Evolutionary conservation across 2,113 vertebrate species (phyloP).

Genomic region (Oryzias celebensis): DNA sequence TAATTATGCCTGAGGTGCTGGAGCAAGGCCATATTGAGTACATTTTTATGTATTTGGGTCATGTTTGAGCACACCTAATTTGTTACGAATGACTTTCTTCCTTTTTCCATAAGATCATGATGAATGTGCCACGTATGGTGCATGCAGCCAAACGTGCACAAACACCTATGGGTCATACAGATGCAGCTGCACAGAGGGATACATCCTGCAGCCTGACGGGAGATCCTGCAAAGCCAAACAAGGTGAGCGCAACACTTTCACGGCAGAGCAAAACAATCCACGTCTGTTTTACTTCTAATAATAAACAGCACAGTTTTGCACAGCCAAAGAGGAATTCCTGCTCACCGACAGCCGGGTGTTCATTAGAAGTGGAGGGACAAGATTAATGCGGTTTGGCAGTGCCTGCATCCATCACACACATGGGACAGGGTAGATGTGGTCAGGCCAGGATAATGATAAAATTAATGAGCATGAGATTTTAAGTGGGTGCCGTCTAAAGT

Average conservation of each 20-base stretch:
- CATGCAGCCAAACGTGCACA: conserved; percentile 90
- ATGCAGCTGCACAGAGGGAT: conserved; percentile 93
- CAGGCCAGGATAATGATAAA: conserved; percentile 71
- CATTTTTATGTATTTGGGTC: conserved; percentile 81
- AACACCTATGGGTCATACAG: conserved; percentile 91
- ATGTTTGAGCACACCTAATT: conserved; percentile 79
- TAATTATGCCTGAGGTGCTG: conserved; percentile 65
- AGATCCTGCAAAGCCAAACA: conserved; percentile 91
- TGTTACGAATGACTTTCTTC: conserved; percentile 74
- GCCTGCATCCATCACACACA: conserved; percentile 68
- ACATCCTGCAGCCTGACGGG: conserved; percentile 86
- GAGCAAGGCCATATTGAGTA: conserved; percentile 68
- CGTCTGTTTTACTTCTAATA: conserved; percentile 53
- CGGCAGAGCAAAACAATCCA: conserved; percentile 45
- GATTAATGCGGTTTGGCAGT: conserved; percentile 64
- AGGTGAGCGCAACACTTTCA: conserved; percentile 79
- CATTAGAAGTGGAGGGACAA: conserved; percentile 31
- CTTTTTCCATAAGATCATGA: conserved; percentile 85
- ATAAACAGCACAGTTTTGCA: conserved; percentile 41
- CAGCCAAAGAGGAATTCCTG: conserved; percentile 27
- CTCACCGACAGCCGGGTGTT: conserved; percentile 34
- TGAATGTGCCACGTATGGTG: conserved; percentile 89
- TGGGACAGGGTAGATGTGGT: conserved; percentile 59
- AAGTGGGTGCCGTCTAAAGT: conserved; percentile 66
- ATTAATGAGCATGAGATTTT: conserved; percentile 72